A percentile compares a stretch with the other conserved stretches of the same genome.
Conservation (phyloP, 2,113 vertebrate genomes). For the Pseudonaja textilis region DNA sequence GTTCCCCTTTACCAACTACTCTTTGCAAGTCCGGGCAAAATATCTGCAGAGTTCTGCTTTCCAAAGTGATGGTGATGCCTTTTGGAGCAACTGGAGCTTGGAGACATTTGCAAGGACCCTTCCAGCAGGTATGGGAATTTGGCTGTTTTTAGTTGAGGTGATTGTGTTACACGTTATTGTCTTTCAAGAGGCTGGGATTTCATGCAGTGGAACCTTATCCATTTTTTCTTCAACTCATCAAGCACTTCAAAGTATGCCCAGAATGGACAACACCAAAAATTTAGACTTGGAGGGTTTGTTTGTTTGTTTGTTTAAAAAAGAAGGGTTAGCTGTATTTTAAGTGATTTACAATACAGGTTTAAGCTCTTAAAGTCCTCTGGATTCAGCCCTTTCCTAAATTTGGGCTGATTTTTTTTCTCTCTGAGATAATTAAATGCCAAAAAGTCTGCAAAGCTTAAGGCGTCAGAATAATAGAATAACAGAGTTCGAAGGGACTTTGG, state of each 20-base stretch:
- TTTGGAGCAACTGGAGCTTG: slow-evolving; percentile 44
- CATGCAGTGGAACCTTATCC: not conserved
- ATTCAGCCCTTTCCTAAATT: not conserved
- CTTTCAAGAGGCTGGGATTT: not conserved
- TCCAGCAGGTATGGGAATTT: slow-evolving; percentile 5
- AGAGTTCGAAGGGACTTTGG: no score
- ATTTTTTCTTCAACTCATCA: not conserved
- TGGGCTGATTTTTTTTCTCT: not conserved
- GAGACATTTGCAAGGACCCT: slow-evolving; percentile 12
- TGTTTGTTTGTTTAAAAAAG: not conserved
- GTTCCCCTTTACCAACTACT: slow-evolving; percentile 31
- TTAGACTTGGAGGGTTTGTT: not conserved
- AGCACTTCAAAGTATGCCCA: not conserved
- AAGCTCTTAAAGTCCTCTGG: not conserved
- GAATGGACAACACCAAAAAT: not conserved
- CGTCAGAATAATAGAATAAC: not conserved
- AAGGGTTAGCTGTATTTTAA: not conserved
- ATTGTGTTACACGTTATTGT: no score
- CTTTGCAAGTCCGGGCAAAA: slow-evolving; percentile 16
- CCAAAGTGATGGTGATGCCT: not conserved
- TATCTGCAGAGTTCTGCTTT: not conserved
- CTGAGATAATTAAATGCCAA: not conserved
- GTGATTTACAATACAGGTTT: not conserved
- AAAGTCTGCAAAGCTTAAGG: not conserved
- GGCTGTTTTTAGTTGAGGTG: not conserved